Conservation (phyloP, 2,797 vertebrate genomes). For the Macropus fuliginosus region DNA sequence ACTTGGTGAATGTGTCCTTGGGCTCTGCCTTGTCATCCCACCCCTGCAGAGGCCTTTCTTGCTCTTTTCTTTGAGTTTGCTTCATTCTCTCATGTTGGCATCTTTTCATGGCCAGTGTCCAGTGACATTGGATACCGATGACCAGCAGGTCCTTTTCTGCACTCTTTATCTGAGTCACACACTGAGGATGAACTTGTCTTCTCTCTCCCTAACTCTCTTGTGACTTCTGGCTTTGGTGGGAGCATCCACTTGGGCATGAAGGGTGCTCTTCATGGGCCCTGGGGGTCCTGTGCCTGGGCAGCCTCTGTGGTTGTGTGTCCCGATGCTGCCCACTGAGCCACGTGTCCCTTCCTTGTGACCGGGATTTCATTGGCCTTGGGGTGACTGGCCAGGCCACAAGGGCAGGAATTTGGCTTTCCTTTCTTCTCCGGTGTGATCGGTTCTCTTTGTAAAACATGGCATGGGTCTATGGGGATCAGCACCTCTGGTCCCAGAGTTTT, state of each 20-base stretch:
- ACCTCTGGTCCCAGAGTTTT: not conserved
- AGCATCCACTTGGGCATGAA: not conserved
- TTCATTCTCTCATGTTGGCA: not conserved
- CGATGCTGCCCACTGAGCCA: not conserved
- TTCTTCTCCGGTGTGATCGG: too few relatives aligned
- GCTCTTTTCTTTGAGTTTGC: too few relatives aligned
- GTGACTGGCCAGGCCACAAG: not conserved
- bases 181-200: not conserved
- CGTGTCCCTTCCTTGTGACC: fast-evolving
- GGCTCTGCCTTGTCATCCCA: too few relatives aligned
- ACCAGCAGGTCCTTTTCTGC: not conserved
- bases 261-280: not conserved
- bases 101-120: too few relatives aligned
- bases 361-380: not conserved
- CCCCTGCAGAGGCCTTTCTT: too few relatives aligned
- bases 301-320: not conserved
- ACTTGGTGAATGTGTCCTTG: too few relatives aligned
- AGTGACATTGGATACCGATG: fast-evolving
- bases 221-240: too few relatives aligned
- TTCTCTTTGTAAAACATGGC: too few relatives aligned
- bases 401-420: too few relatives aligned
- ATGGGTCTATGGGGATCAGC: not conserved
- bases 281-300: not conserved
- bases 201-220: not conserved
- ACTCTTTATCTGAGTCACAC: fast-evolving